Evolutionary conservation across 2,113 vertebrate genomes (phyloP), one percentile per base, ranked within the genome.

Genomic region (Cercocebus atys): DNA sequence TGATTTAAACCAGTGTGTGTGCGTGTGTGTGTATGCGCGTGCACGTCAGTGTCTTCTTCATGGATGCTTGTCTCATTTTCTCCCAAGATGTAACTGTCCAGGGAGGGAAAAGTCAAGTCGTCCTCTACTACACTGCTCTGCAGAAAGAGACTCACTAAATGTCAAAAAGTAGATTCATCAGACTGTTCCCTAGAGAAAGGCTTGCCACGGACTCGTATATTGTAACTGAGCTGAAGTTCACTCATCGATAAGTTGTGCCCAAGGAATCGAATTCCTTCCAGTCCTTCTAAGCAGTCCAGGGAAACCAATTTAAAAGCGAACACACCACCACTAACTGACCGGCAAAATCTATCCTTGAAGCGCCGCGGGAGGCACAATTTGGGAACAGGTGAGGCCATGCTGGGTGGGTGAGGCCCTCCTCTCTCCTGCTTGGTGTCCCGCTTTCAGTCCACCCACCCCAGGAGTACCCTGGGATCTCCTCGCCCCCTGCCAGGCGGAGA

Each of bases 361-460:
- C 52, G 1, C n/a, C 1, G 2, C n/a, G 1, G 11, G 50, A 73
- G 30, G 6, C 40, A 7, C 70, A 18, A 8, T 59, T 1, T 32
- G 61, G 50, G 82, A 38, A 2, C 64, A 3, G 9, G 13, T 2
- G 80, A 70, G 38, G 79, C 68, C 18, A 3, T 1, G 10, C 22
- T 18, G 11, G 23, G 27, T 2, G 10, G 8, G 23, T 0, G 66
- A 14, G 20, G 16, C n/a, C 23, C 17, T 12, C 38, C 22, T 8
- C 4, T 14, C 27, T 45, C 27, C 17, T 1, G 12, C 82, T 40
- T 8, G 1, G 30, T 8, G 23, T 12, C 13, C 30, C 0, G 0
- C 25, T 45, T n/a, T 25, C 30, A 0, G 25, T 23, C 11, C 35
- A 59, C 32, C 72, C 94, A n/a, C n/a, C 73, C 0, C 3, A 8